Evolutionary conservation across 2,888 invertebrate genomes (phyloP), one percentile per base, ranked within the genome.

Genomic region (Lochmaea capreae): DNA sequence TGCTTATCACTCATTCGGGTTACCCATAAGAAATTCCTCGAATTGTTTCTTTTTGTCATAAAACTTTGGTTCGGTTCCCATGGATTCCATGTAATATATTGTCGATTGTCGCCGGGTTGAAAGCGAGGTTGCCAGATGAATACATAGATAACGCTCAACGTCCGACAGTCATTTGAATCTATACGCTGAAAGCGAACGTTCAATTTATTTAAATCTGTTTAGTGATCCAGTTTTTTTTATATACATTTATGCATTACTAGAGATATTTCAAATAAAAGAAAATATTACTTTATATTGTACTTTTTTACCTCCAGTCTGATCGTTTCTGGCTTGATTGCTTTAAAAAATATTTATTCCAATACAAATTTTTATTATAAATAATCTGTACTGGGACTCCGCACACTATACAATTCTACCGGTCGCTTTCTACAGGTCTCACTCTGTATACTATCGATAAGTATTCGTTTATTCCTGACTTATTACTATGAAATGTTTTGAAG

Each of bases 21-120:
- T 68, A 73, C 73, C 73, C 42, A 68, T 68, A 73, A 73, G 73
- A 73, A 73, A 73, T 73, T 73, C 73, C 52, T 73, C 49, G 65
- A 68, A 73, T 73, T 68, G 67, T 67, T 72, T 72, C 72, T 72
- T 72, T 73, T 73, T 63, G 62, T 73, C 65, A 73, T 68, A 73
- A 73, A 73, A 73, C 58, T 68, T 65, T 18, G 67, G 59, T 65
- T 72, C 68, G 68, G 72, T 73, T 73, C 73, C 68, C 73, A 73
- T 73, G 73, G 65, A 65, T 58, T 63, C 52, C 49, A 54, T 67
- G 72, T 72, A 72, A 72, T 72, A 72, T 65, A 72, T 72, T 68
- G 73, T 59, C 67, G 58, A 65, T 68, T 42, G 59, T 52, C 43
- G 68, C 63, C 49, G 49, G 59, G 65, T 57, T 61, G 65, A 65